A percentile compares a stretch with the other conserved stretches of the same genome.
Evolutionary conservation across 2,113 vertebrate species (phyloP).

Genomic region (Antennarius striatus): DNA sequence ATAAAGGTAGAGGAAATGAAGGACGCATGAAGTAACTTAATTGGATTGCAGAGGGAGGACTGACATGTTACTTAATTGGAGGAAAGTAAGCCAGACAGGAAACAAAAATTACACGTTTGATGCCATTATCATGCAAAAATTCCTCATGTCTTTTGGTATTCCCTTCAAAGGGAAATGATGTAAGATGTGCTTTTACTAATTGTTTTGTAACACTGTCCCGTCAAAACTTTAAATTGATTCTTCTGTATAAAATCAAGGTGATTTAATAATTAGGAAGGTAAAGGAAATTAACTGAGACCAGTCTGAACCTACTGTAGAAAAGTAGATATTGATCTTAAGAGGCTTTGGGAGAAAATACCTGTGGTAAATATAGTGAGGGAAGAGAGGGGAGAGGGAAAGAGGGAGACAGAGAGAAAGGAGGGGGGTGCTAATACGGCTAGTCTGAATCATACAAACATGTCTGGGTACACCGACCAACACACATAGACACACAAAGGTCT

Average conservation of each 20-base stretch:
- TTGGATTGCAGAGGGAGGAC: constrained; percentile 53
- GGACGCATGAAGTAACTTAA: constrained; percentile 47
- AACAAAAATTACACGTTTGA: constrained; percentile 10
- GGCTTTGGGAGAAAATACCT: constrained; percentile 51
- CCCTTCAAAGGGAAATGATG: too few species aligned
- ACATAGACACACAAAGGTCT: too few species aligned
- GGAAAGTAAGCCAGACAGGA: background rate
- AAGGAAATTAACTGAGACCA: constrained; percentile 29
- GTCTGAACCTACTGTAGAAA: constrained; percentile 26
- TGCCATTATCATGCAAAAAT: constrained; percentile 1
- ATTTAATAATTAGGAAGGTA: constrained; percentile 17
- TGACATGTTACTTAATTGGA: constrained; percentile 26
- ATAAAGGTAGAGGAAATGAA: constrained; percentile 28
- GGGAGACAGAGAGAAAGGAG: too few species aligned
- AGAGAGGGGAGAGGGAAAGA: too few species aligned
- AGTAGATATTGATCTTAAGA: constrained; percentile 50
- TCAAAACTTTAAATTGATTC: constrained; percentile 24
- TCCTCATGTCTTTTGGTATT: background rate
- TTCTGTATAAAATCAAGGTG: constrained; percentile 24
- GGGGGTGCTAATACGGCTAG: too few species aligned
- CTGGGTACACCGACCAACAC: too few species aligned
- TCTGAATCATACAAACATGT: too few species aligned
- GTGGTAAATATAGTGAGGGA: constrained; percentile 67
- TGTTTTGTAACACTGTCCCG: background rate
- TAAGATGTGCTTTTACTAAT: background rate